Evolutionary conservation across 2,797 vertebrate genomes (phyloP), one percentile per base, ranked within the genome.

Genomic region (Zalophus californianus): DNA sequence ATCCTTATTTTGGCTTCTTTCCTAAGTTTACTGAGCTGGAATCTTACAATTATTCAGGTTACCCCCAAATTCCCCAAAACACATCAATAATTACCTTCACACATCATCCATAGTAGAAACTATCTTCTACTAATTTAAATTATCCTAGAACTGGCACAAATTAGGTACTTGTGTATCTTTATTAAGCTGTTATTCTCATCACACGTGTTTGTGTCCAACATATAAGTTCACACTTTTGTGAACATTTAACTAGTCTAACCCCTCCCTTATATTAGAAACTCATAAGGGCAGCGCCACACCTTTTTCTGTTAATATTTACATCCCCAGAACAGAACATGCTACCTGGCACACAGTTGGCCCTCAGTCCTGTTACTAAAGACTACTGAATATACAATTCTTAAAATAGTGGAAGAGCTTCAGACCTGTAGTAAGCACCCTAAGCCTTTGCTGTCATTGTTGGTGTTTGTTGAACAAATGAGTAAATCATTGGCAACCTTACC

Each of bases 11-110:
- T 35, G 10, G 1, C 14, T 58, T 58, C 41, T 95, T 95, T 86
- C 62, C 79, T 41, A 93, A 84, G 72, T 94, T 94, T 72, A 86
- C 3, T 58, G 85, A 91, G 48, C 41, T 56, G 86, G 14, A 90
- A 66, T n/a, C 62, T 93, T 93, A 78, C 1, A 41, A 29, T 70
- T 93, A 70, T 54, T 94, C 23, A 72, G 83, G n/a, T 23, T 35
- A 90, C 38, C n/a, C 21, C 18, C 41, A 84, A 89, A 13, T 13
- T 41, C 58, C 60, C 38, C 41, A 35, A 90, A 44, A 21, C 27
- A 86, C 27, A 44, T 41, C 58, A 86, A 18, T 62, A 73, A 91
- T 25, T n/a, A 60, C 27, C 75, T 60, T 84, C 32, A 66, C 11
- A 56, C 8, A 20, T 50, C 44, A 41, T n/a, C 18, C 48, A 80